Percentiles rank a stretch among this genome's conserved stretches.
Evolutionary conservation across 1,140 invertebrate species (phyloP).

Genomic region (Philotrypesis tridentata): DNA sequence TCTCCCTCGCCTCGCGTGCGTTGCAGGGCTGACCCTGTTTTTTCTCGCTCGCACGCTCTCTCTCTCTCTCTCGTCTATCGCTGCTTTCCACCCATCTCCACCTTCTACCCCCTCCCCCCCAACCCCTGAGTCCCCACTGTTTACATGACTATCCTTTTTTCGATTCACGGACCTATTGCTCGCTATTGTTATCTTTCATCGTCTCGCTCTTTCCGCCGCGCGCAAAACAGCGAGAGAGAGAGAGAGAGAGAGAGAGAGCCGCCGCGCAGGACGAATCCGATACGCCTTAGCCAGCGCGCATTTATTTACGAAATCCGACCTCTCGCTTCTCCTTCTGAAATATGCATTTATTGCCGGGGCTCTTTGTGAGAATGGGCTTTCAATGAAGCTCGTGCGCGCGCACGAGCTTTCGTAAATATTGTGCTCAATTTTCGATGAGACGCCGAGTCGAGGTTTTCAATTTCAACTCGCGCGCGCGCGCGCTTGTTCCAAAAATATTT

Average conservation of each 20-base stretch:
- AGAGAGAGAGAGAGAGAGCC: too few species aligned
- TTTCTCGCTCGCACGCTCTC: constrained; percentile 10
- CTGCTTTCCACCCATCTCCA: too few species aligned
- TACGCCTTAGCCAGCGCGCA: not conserved
- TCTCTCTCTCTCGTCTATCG: too few species aligned
- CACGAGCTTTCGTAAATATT: not conserved
- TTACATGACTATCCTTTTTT: constrained; percentile 34
- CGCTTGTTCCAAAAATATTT: not conserved
- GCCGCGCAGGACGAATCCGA: not conserved
- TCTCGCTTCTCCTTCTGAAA: not conserved
- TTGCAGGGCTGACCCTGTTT: constrained; percentile 3
- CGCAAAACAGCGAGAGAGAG: not conserved
- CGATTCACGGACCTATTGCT: not conserved
- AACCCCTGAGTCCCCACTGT: constrained; percentile 3
- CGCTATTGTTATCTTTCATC: not conserved
- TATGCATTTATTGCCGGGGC: not conserved
- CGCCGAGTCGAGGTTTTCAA: not conserved
- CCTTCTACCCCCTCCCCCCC: not conserved
- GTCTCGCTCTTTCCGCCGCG: not conserved
- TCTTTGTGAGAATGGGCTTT: not conserved
- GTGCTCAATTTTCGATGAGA: not conserved
- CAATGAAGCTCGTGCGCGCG: not conserved
- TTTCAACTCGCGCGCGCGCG: not conserved
- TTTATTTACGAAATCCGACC: not conserved
- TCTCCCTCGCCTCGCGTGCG: constrained; percentile 29